Conservation (phyloP, 2,113 vertebrate species). For the Muntiacus muntjak region DNA sequence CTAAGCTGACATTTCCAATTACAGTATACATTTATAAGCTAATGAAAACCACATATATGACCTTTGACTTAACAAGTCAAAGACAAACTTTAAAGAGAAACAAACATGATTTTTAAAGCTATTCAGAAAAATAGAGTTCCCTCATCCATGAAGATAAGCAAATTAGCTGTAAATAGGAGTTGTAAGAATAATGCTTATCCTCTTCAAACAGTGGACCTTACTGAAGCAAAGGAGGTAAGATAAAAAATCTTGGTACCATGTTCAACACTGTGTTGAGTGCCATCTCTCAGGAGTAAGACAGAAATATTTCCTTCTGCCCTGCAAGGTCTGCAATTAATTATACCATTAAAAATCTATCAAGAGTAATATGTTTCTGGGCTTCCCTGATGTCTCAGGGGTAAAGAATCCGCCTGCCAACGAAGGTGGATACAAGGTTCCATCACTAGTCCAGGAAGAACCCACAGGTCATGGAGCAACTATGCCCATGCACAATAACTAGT, state of each 20-base stretch:
- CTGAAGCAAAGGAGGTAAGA: not conserved
- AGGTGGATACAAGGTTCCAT: not conserved
- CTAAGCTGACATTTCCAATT: not conserved
- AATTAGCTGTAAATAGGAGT: not conserved
- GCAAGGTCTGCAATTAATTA: conserved; percentile 22
- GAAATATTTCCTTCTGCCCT: not conserved
- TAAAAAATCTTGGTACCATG: not conserved
- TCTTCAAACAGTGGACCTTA: not conserved
- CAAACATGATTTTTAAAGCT: not conserved
- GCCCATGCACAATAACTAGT: not conserved
- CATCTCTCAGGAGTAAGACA: not conserved
- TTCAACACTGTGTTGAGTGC: not conserved
- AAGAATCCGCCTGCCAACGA: not conserved
- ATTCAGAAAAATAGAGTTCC: not conserved
- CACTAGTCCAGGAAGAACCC: not conserved
- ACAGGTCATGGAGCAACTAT: not conserved
- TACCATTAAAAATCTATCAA: conserved; percentile 7
- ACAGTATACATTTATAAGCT: not conserved
- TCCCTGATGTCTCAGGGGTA: not conserved
- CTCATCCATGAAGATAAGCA: not conserved
- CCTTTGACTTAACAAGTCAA: not conserved
- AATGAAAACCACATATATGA: not conserved
- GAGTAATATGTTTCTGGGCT: not conserved
- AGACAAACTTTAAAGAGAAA: not conserved
- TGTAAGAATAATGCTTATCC: not conserved